phyloP scores from a whole-genome alignment of 2,797 vertebrate genomes.

The Coracias cyanogaster region DNA sequence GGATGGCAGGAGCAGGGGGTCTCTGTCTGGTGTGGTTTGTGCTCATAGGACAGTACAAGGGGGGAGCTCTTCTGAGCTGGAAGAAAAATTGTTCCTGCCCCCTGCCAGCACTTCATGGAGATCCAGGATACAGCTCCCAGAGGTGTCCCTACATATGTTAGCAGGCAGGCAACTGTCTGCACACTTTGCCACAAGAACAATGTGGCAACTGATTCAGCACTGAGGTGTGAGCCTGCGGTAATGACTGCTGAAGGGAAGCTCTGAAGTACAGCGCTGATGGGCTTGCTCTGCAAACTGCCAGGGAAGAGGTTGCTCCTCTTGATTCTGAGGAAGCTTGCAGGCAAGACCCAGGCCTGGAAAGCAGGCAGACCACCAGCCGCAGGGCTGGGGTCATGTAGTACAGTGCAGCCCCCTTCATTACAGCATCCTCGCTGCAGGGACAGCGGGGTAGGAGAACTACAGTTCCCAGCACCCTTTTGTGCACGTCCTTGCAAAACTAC shows the following conservation, averaged over 20 bases:
- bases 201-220: neutral
- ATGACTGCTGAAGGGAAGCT: neutral
- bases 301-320: neutral
- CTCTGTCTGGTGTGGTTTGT: neutral
- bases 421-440: neutral
- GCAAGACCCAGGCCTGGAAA: neutral
- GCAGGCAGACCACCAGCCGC: neutral
- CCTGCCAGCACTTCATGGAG: neutral
- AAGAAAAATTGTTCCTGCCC: neutral
- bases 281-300: neutral
- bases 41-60: neutral
- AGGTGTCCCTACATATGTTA: neutral
- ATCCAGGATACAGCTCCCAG: neutral
- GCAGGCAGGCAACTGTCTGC: neutral
- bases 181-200: neutral
- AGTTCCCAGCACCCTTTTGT: slow-evolving; percentile 33
- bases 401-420: neutral
- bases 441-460: neutral
- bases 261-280: rapidly evolving
- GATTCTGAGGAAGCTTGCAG: neutral
- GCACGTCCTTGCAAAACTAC: neutral
- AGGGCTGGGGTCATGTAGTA: neutral
- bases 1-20: neutral
- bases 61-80: neutral
- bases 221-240: neutral